Evolutionary conservation across 2,113 vertebrate genomes (phyloP).

Genomic region (Hipposideros armiger): DNA sequence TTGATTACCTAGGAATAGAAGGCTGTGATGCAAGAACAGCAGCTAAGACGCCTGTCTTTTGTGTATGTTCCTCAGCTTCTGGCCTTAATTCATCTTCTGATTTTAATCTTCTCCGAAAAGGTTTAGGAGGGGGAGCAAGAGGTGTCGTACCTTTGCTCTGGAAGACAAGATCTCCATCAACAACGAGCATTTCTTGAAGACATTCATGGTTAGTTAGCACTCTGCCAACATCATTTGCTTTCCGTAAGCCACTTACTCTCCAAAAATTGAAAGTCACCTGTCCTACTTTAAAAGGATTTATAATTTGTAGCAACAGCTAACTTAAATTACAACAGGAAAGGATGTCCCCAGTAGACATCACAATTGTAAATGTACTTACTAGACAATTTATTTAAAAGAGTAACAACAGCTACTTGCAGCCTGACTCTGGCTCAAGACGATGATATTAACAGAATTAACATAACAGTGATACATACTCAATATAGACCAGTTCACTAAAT

Average conservation of each 20-base stretch:
- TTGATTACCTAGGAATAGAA: slow-evolving; percentile 95
- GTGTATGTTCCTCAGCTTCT: slow-evolving; percentile 94
- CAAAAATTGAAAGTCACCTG: neutral
- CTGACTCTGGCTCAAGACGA: neutral
- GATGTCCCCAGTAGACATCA: neutral
- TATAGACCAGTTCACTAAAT: neutral
- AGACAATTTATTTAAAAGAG: neutral
- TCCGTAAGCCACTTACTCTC: slow-evolving; percentile 24
- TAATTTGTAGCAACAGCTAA: neutral
- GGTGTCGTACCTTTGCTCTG: slow-evolving; percentile 95
- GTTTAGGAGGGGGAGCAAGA: slow-evolving; percentile 97
- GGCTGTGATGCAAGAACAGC: slow-evolving; percentile 95
- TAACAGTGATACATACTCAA: neutral
- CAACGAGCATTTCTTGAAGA: neutral
- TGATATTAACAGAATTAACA: slow-evolving; percentile 13
- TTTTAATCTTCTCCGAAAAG: slow-evolving; percentile 96
- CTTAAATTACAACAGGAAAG: slow-evolving; percentile 7
- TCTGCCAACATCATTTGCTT: slow-evolving; percentile 8
- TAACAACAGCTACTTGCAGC: neutral
- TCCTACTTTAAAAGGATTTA: slow-evolving; percentile 15
- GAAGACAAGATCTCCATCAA: slow-evolving; percentile 51
- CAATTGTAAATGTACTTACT: neutral
- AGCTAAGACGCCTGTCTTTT: slow-evolving; percentile 93
- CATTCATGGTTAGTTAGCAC: neutral
- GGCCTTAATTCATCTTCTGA: slow-evolving; percentile 97